Percentiles rank a stretch among this genome's conserved stretches.
These are phyloP conservation scores for Cantharis nigra DNA, from an alignment of 2,888 invertebrate species.

Conservation along the genomic window DNA sequence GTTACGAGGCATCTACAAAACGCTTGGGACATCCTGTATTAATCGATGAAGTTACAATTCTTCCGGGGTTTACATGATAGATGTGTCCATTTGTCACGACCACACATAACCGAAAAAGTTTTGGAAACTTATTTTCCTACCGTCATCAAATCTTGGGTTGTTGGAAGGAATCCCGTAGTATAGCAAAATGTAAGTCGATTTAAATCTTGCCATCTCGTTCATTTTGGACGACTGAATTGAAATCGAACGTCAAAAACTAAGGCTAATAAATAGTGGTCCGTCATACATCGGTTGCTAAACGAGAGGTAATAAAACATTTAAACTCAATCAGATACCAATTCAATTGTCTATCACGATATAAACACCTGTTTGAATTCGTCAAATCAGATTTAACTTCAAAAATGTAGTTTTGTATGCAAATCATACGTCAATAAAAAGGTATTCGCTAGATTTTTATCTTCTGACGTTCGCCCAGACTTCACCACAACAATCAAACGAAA, in stretches of 20 bases:
- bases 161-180: too few relatives aligned
- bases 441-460: slow-evolving; percentile 6
- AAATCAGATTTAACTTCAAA: slow-evolving; percentile 12
- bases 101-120: slow-evolving; percentile 8
- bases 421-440: slow-evolving; percentile 1
- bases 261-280: neutral
- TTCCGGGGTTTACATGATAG: slow-evolving; percentile 24
- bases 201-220: neutral
- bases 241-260: neutral
- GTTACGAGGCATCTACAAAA: neutral
- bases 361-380: slow-evolving; percentile 18
- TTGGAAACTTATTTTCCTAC: slow-evolving; percentile 5
- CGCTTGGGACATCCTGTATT: slow-evolving; percentile 1
- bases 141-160: neutral
- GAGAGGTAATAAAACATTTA: slow-evolving; percentile 12
- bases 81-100: slow-evolving; percentile 24
- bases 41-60: slow-evolving; percentile 8
- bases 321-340: slow-evolving; percentile 10
- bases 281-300: neutral
- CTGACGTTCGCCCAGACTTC: neutral
- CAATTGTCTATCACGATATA: slow-evolving; percentile 22
- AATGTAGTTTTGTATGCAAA: slow-evolving; percentile 22
- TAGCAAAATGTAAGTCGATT: neutral
- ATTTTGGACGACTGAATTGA: neutral
- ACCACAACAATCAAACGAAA: neutral